These are phyloP conservation scores for Hirudinaria manillensis DNA, from an alignment of 2,888 invertebrate genomes.

Conservation along the genomic window DNA sequence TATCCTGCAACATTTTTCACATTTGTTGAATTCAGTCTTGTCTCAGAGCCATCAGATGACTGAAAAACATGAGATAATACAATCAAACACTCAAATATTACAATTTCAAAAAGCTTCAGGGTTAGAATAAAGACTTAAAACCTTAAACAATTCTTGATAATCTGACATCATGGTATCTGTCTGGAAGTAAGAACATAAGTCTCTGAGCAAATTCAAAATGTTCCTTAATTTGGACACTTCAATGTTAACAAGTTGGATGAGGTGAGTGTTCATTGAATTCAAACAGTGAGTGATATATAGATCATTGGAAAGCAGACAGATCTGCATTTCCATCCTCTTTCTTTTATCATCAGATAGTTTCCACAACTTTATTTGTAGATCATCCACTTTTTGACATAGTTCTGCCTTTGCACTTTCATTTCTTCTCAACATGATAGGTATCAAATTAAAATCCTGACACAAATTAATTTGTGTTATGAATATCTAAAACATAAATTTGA, in stretches of 20 bases:
- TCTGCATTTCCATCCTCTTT: background rate
- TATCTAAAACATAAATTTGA: background rate
- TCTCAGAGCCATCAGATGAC: background rate
- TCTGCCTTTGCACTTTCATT: conserved; percentile 1
- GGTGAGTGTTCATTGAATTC: background rate
- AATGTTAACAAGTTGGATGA: background rate
- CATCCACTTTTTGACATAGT: background rate
- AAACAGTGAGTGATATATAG: background rate
- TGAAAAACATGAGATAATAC: background rate
- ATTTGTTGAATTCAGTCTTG: background rate
- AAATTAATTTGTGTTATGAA: background rate
- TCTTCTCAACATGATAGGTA: background rate
- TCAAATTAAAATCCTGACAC: background rate
- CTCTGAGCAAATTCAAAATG: background rate
- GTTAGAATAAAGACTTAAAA: too few species aligned
- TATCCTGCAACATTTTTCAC: too few species aligned
- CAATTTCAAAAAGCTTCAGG: background rate
- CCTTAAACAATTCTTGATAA: too few species aligned
- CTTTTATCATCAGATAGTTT: conserved; percentile 2
- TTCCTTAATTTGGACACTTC: background rate
- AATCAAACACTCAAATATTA: too few species aligned
- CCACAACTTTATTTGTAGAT: background rate
- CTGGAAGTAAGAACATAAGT: background rate
- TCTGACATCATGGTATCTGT: background rate
- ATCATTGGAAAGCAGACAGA: background rate